phyloP scores from a whole-genome alignment of 30 jellyfish, hydroid and myxozoan genomes.

The Pelagia noctiluca region DNA sequence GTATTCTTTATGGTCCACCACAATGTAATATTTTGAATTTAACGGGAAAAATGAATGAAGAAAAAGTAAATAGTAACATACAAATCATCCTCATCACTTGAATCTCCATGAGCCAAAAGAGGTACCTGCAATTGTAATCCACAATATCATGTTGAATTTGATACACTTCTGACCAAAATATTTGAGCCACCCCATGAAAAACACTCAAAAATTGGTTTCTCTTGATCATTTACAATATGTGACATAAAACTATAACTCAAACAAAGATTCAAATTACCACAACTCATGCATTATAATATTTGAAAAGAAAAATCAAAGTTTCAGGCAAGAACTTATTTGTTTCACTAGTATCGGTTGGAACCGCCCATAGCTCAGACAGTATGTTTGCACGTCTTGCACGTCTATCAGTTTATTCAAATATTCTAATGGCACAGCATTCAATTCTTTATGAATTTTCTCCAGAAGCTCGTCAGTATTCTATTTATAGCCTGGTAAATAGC shows the following conservation, averaged over 20 bases:
- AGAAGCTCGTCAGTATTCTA: too few relatives aligned
- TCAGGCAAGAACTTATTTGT: too few relatives aligned
- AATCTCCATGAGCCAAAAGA: conserved; percentile 83
- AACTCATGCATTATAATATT: neutral
- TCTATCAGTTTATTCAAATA: too few relatives aligned
- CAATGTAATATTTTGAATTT: neutral
- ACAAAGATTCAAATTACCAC: neutral
- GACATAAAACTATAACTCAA: too few relatives aligned
- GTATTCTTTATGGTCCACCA: neutral
- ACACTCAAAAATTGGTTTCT: neutral
- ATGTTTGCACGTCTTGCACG: too few relatives aligned
- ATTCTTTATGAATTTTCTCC: too few relatives aligned
- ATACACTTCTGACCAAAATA: neutral
- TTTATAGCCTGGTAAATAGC: too few relatives aligned
- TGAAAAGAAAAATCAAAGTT: too few relatives aligned
- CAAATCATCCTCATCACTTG: conserved; percentile 98
- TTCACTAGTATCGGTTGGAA: too few relatives aligned
- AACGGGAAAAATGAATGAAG: neutral
- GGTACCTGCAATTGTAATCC: conserved; percentile 78
- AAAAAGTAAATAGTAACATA: conserved; percentile 38
- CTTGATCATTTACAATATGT: neutral
- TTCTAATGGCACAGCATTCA: too few relatives aligned
- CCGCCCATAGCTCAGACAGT: too few relatives aligned
- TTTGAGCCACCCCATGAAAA: neutral
- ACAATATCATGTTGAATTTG: neutral